Evolutionary conservation across 2,113 vertebrate species (phyloP).

Genomic region (Elachura formosa): DNA sequence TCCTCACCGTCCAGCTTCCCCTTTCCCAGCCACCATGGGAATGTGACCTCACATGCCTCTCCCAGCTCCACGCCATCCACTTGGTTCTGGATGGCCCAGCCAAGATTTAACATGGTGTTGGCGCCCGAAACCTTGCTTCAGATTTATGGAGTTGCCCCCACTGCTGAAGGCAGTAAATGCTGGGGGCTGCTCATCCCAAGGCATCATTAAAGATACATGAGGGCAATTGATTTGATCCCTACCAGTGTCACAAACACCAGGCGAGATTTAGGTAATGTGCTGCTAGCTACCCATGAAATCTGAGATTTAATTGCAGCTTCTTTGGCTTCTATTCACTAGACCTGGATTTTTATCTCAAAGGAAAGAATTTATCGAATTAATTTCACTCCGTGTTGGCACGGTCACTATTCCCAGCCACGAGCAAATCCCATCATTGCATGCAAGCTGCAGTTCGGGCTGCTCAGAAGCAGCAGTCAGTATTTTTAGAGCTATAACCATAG

Average conservation of each 20-base stretch:
- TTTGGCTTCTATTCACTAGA: neutral
- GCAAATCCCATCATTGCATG: neutral
- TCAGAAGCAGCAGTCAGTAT: neutral
- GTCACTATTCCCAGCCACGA: neutral
- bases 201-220: neutral
- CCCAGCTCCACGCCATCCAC: neutral
- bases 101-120: neutral
- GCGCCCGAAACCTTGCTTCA: neutral
- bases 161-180: neutral
- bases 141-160: neutral
- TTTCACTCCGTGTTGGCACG: neutral
- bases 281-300: neutral
- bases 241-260: neutral
- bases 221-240: neutral
- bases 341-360: neutral
- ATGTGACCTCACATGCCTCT: neutral
- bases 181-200: neutral
- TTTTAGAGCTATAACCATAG: conserved; percentile 39
- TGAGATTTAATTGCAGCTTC: conserved; percentile 20
- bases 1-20: neutral
- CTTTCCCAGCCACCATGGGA: neutral
- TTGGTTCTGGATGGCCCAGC: neutral
- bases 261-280: neutral
- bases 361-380: neutral
- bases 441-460: neutral